Evolutionary conservation across 2,888 invertebrate species (phyloP).

Genomic region (Dynastes hyllus): DNA sequence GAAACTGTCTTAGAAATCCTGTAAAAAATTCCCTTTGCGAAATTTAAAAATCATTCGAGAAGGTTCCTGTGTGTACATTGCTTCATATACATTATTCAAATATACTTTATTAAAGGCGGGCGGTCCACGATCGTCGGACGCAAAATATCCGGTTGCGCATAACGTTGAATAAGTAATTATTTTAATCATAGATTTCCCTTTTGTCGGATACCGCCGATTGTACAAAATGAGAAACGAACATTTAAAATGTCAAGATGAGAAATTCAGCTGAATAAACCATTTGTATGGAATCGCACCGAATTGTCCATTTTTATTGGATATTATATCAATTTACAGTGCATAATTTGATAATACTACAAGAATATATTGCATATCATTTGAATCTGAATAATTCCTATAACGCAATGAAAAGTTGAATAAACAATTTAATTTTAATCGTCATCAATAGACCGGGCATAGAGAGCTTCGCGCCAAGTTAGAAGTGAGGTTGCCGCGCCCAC

Average conservation of each 20-base stretch:
- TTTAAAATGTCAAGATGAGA: not conserved
- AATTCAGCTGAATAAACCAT: not conserved
- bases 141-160: conserved; percentile 22
- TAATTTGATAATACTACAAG: too few species aligned
- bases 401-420: too few species aligned
- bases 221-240: conserved; percentile 9
- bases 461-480: too few species aligned
- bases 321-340: too few species aligned
- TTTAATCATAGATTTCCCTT: conserved; percentile 42
- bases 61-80: conserved; percentile 29
- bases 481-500: too few species aligned
- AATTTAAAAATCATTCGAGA: conserved; percentile 48
- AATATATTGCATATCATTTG: too few species aligned
- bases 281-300: not conserved
- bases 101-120: conserved; percentile 29
- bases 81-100: conserved; percentile 48
- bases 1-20: conserved; percentile 48
- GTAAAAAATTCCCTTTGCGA: conserved; percentile 47
- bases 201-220: conserved; percentile 18
- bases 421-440: too few species aligned
- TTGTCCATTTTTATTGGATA: too few species aligned
- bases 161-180: conserved; percentile 39
- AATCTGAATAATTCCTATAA: too few species aligned
- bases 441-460: too few species aligned
- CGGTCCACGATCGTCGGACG: conserved; percentile 6